phyloP scores from a whole-genome alignment of 2,113 vertebrate genomes.

The Motacilla alba region DNA sequence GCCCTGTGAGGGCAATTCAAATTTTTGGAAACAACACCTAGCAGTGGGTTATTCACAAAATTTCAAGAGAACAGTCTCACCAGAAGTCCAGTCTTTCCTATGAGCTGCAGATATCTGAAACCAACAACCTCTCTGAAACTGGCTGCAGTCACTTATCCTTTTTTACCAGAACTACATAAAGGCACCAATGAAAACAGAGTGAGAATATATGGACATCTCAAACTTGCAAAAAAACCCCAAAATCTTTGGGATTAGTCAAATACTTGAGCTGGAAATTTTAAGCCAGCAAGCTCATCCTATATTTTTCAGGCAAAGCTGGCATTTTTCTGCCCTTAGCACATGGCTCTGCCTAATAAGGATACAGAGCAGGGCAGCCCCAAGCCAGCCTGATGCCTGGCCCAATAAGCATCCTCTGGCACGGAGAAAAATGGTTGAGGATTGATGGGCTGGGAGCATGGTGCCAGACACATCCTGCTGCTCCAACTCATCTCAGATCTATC shows the following conservation, averaged over 20 bases:
- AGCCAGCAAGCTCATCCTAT: not conserved
- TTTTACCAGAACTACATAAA: not conserved
- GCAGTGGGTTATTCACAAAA: not conserved
- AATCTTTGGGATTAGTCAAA: not conserved
- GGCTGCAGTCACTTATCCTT: not conserved
- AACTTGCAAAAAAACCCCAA: not conserved
- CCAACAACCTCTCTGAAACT: not conserved
- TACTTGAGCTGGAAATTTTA: not conserved
- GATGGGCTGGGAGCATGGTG: not conserved
- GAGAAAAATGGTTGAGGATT: conserved; percentile 39
- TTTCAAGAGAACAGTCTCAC: not conserved
- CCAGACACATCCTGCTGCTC: conserved; percentile 46
- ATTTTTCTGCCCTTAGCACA: conserved; percentile 17
- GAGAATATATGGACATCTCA: not conserved
- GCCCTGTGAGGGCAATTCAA: not conserved
- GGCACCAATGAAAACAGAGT: not conserved
- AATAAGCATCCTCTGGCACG: conserved; percentile 5
- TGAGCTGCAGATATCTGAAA: not conserved
- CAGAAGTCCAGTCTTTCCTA: not conserved
- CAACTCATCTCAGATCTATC: not conserved
- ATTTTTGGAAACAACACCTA: not conserved
- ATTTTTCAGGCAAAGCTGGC: not conserved
- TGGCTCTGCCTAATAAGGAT: not conserved
- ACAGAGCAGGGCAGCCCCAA: not conserved
- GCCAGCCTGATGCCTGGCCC: not conserved